Conservation (phyloP, 2,888 invertebrate genomes). For the Dioctria rufipes region DNA sequence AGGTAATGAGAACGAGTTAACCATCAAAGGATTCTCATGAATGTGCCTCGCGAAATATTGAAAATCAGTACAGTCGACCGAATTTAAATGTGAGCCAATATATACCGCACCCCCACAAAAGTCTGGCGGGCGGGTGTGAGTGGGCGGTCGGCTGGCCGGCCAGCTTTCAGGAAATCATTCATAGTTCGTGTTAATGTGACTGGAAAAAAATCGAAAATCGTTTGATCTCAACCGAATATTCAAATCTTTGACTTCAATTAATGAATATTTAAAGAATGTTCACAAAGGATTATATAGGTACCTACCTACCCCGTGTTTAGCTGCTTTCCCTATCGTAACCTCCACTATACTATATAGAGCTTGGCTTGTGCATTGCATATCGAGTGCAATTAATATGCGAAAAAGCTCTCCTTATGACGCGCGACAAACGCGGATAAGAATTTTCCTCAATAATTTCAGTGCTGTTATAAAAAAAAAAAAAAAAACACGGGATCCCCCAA, state of each 20-base stretch:
- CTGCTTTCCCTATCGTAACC: too few species aligned
- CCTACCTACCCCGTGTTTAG: too few species aligned
- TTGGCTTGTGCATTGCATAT: slow-evolving; percentile 32
- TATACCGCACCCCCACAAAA: neutral
- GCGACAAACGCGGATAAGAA: neutral
- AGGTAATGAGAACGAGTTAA: neutral
- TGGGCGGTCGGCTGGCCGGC: too few species aligned
- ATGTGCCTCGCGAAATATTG: slow-evolving; percentile 37
- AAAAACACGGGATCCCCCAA: neutral
- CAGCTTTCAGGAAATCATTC: neutral
- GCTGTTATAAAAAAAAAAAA: neutral
- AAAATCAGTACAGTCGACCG: slow-evolving; percentile 44
- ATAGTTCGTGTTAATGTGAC: slow-evolving; percentile 49
- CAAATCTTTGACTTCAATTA: slow-evolving; percentile 51
- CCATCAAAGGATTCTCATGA: slow-evolving; percentile 42
- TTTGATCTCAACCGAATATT: slow-evolving; percentile 53
- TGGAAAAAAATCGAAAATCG: slow-evolving; percentile 54
- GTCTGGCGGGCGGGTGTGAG: neutral
- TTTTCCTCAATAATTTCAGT: slow-evolving; percentile 37
- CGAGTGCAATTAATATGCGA: slow-evolving; percentile 49
- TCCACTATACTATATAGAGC: neutral
- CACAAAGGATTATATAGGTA: slow-evolving; percentile 29
- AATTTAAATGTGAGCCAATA: slow-evolving; percentile 49
- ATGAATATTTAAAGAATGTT: slow-evolving; percentile 52
- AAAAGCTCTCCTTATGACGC: slow-evolving; percentile 24